phyloP scores from a whole-genome alignment of 2,113 vertebrate species.

The Phocoena phocoena region DNA sequence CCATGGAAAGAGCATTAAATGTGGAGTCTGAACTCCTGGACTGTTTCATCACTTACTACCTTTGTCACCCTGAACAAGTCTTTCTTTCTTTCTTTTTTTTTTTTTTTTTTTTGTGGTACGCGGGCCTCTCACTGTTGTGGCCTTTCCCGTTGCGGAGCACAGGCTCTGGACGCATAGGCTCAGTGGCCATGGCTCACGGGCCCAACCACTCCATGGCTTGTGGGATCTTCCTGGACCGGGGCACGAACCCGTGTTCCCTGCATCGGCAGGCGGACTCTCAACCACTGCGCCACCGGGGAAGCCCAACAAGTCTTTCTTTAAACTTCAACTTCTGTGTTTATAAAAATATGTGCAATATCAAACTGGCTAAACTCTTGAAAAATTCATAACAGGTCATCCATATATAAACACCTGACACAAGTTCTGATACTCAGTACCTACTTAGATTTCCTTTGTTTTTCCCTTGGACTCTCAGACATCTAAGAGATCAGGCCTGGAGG shows the following conservation, averaged over 20 bases:
- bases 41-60: background rate
- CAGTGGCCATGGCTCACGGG: too few species aligned
- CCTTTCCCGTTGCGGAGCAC: too few species aligned
- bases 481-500: background rate
- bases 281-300: too few species aligned
- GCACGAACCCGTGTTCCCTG: too few species aligned
- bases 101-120: too few species aligned
- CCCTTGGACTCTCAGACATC: background rate
- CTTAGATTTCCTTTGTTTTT: constrained; percentile 7
- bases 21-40: background rate
- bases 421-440: background rate
- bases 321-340: background rate
- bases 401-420: background rate
- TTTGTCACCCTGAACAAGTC: background rate
- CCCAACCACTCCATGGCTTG: too few species aligned
- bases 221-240: too few species aligned
- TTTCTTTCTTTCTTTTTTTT: background rate
- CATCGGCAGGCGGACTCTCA: too few species aligned
- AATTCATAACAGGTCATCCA: background rate
- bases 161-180: too few species aligned
- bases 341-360: background rate
- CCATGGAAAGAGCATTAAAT: background rate
- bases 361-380: background rate
- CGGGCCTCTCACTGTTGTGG: too few species aligned
- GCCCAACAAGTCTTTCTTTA: background rate